A percentile compares a stretch with the other conserved stretches of the same genome.
These are phyloP conservation scores for Zeugodacus cucurbitae DNA, from an alignment of 1,140 invertebrate species.

Conservation along the genomic window DNA sequence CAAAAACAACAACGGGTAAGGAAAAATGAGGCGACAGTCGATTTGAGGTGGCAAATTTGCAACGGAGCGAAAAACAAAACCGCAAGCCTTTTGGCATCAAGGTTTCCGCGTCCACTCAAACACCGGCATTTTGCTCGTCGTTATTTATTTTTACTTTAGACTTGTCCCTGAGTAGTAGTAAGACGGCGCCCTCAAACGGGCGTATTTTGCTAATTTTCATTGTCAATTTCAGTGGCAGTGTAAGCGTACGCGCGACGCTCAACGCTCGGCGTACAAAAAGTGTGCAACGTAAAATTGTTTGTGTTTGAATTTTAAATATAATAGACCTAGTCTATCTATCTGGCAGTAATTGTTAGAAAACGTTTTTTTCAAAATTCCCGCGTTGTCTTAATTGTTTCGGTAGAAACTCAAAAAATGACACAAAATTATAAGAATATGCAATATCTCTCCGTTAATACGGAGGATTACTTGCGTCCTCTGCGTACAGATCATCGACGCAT, in stretches of 20 bases:
- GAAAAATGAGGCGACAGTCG: neutral
- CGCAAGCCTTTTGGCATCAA: neutral
- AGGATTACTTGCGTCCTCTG: slow-evolving; percentile 42
- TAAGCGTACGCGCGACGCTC: neutral
- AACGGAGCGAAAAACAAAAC: neutral
- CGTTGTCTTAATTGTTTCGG: neutral
- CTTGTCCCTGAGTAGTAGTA: neutral
- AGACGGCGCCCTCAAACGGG: slow-evolving; percentile 13
- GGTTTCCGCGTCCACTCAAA: neutral
- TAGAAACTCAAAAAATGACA: neutral
- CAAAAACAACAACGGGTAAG: neutral
- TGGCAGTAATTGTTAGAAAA: neutral
- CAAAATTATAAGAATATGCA: slow-evolving; percentile 30
- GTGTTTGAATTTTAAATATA: neutral
- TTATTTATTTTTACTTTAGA: neutral
- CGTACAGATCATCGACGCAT: slow-evolving; percentile 36
- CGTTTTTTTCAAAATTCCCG: neutral
- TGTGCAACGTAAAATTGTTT: neutral
- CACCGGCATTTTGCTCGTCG: neutral
- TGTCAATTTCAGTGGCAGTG: slow-evolving; percentile 18
- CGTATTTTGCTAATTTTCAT: neutral
- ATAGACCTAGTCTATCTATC: neutral
- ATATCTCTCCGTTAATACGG: slow-evolving; percentile 46
- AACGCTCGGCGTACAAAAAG: neutral
- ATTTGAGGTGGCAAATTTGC: neutral